Evolutionary conservation across 2,113 vertebrate genomes (phyloP).

Genomic region (Taurulus bubalis): DNA sequence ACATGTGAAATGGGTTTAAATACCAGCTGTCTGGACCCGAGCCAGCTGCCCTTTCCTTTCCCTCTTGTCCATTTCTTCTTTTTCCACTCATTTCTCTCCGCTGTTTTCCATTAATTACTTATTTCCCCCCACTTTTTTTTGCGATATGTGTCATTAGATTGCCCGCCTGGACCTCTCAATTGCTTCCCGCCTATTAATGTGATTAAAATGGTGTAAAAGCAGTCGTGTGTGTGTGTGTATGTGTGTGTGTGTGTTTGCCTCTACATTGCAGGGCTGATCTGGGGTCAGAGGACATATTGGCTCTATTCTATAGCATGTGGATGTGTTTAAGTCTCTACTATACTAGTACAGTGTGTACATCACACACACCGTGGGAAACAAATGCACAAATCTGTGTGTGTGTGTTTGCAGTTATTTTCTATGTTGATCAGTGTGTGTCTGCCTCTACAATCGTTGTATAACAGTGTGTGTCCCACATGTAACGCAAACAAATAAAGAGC

Average conservation of each 20-base stretch:
- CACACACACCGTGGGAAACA: conserved; percentile 60
- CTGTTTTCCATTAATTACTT: conserved; percentile 30
- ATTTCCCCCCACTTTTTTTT: not conserved
- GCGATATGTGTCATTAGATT: conserved; percentile 32
- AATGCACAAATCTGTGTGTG: conserved; percentile 3
- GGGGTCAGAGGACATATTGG: conserved; percentile 44
- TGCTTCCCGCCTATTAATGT: conserved; percentile 37
- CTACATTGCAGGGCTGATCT: conserved; percentile 20
- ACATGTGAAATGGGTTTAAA: conserved; percentile 70
- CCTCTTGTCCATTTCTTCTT: not conserved
- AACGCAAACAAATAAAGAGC: conserved; percentile 82
- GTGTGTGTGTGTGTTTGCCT: conserved; percentile 8
- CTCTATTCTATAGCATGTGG: conserved; percentile 36
- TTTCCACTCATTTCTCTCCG: not conserved
- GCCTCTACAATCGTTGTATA: conserved; percentile 48
- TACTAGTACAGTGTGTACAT: not conserved
- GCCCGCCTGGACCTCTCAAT: conserved; percentile 35
- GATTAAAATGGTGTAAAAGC: conserved; percentile 42
- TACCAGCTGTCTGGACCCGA: conserved; percentile 60
- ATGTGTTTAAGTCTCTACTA: conserved; percentile 35
- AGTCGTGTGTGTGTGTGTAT: no score
- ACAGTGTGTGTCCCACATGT: conserved; percentile 68
- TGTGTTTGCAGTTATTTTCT: conserved; percentile 27
- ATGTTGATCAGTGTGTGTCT: conserved; percentile 54
- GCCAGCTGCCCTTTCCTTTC: conserved; percentile 38